Percentiles rank a stretch among this genome's conserved stretches.
These are phyloP conservation scores for Marcusenius ussheri DNA, from an alignment of 2,113 vertebrate species.

Conservation along the genomic window DNA sequence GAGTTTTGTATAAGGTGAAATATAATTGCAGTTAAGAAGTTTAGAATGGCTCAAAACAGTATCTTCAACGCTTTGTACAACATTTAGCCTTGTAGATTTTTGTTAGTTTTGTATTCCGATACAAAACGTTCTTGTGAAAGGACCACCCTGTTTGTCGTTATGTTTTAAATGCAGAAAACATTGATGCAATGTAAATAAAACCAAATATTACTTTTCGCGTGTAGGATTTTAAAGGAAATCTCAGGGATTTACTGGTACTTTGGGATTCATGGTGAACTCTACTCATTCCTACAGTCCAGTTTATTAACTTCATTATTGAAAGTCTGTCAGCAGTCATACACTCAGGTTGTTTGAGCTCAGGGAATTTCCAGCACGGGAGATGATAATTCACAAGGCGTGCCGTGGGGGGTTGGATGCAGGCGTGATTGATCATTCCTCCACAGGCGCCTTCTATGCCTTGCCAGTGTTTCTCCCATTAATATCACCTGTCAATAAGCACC, in stretches of 20 bases:
- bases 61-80: neutral
- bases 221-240: neutral
- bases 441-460: constrained; percentile 15
- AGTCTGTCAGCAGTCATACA: constrained; percentile 1
- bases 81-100: neutral
- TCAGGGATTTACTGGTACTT: neutral
- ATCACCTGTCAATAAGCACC: constrained; percentile 48
- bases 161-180: neutral
- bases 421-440: constrained; percentile 26
- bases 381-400: neutral
- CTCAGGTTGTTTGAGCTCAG: neutral
- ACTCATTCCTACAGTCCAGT: neutral
- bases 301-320: constrained; percentile 17
- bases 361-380: neutral
- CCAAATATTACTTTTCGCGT: neutral
- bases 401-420: neutral
- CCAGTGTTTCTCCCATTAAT: constrained; percentile 40
- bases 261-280: neutral
- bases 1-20: neutral
- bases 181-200: neutral
- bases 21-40: neutral
- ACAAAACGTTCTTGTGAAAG: neutral
- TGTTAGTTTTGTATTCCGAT: neutral
- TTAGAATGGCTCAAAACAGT: neutral
- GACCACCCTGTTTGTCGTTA: neutral